A percentile compares a stretch with the other conserved stretches of the same genome.
Conservation (phyloP, 2,888 invertebrate genomes). For the Listrodromus nycthemerus region DNA sequence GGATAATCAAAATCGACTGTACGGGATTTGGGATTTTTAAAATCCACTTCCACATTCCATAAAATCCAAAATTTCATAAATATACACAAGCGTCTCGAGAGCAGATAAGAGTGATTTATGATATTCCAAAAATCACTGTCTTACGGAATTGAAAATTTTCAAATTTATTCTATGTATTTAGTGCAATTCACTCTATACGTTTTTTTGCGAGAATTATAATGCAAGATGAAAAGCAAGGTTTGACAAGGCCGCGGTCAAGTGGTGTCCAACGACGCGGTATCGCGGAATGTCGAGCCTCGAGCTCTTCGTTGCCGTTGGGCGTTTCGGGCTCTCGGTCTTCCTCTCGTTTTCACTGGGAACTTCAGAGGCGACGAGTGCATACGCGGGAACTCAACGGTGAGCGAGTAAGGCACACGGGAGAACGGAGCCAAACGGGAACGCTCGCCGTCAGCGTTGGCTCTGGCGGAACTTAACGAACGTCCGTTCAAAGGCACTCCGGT, state of each 20-base stretch:
- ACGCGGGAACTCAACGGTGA: not conserved
- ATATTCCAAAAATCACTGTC: slow-evolving; percentile 14
- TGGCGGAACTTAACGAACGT: slow-evolving; percentile 38
- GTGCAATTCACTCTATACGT: too few relatives aligned
- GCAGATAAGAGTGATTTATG: not conserved
- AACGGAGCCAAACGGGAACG: slow-evolving; percentile 28
- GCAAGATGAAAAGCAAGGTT: slow-evolving; percentile 19
- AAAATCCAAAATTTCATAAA: too few relatives aligned
- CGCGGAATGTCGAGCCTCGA: slow-evolving; percentile 11
- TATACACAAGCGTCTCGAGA: too few relatives aligned
- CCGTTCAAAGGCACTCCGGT: slow-evolving; percentile 37
- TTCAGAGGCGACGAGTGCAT: not conserved
- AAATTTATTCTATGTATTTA: too few relatives aligned
- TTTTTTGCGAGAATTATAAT: slow-evolving; percentile 15
- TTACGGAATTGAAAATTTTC: too few relatives aligned
- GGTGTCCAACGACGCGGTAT: slow-evolving; percentile 16
- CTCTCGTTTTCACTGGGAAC: not conserved
- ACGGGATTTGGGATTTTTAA: too few relatives aligned
- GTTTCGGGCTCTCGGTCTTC: not conserved
- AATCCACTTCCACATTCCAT: too few relatives aligned
- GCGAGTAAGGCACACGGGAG: not conserved
- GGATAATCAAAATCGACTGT: too few relatives aligned
- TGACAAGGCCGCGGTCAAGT: slow-evolving; percentile 12
- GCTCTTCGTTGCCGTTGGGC: not conserved
- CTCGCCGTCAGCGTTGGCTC: slow-evolving; percentile 14